Conservation (phyloP, 92 coral and sea anemone species). For the Phymanthus crucifer region DNA sequence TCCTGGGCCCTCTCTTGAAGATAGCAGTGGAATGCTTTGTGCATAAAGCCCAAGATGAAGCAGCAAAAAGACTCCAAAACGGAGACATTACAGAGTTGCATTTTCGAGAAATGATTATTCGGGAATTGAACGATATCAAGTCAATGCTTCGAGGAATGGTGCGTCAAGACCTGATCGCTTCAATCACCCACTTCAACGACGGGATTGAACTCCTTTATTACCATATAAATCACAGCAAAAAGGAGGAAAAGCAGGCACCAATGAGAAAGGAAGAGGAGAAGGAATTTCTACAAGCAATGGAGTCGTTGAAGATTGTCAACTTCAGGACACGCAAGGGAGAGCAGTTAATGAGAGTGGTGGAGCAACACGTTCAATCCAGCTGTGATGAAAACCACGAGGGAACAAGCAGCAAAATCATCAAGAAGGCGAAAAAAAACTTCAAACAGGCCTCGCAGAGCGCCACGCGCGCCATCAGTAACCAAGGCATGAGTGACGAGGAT, state of each 20-base stretch:
- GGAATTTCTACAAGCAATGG: not conserved
- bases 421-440: conserved; percentile 21
- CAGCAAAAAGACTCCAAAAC: conserved; percentile 19
- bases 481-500: conserved; percentile 22
- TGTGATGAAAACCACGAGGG: not conserved
- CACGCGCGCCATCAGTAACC: conserved; percentile 31
- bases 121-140: conserved; percentile 28
- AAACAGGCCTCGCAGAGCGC: conserved; percentile 28
- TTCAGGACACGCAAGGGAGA: conserved; percentile 1
- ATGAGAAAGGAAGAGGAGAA: too few species aligned
- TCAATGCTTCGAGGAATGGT: conserved; percentile 26
- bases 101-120: conserved; percentile 32
- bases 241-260: not conserved
- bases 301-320: not conserved
- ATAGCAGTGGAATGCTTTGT: not conserved
- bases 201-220: conserved; percentile 30
- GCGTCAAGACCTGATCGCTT: conserved; percentile 22
- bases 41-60: conserved; percentile 13
- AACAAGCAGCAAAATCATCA: not conserved
- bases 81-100: conserved; percentile 18
- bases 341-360: not conserved
- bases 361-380: not conserved
- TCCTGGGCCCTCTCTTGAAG: not conserved
- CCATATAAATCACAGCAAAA: conserved; percentile 1
- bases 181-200: conserved; percentile 14